Evolutionary conservation across 1,140 invertebrate genomes (phyloP), one percentile per base, ranked within the genome.

Genomic region (Lethrus apterus): DNA sequence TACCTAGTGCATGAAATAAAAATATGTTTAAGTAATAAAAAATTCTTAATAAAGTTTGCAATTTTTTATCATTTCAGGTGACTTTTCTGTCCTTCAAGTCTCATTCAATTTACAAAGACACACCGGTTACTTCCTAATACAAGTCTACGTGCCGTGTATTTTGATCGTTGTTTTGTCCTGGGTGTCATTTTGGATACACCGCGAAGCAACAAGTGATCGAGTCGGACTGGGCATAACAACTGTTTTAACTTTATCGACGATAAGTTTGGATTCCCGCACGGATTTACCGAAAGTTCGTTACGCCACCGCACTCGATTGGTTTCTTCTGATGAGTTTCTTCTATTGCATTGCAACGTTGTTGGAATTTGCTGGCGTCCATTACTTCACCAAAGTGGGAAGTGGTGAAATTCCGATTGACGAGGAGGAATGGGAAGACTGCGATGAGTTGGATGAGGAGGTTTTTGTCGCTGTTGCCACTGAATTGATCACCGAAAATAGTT

Each of bases 141-240:
- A 95, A 72, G 89, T 93, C 9, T 95, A 95, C 67, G 80, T 95
- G 14, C 93, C 94, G 0, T 96, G 93, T 61, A 89, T 92, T 38
- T 74, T 97, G 35, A 92, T 96, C 48, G 93, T 96, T 0, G 86
- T 94, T 1, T 71, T 97, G 0, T 94, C 90, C 0, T 98, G 92
- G 91, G 92, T 97, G 0, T 93, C 90, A 0, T 97, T 97, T 65
- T 97, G 92, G 90, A 91, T 95, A 55, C 92, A 96, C 70, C 75
- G 92, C 18, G 93, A 97, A 70, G 93, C 93, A 0, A 96, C 93
- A 0, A 80, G 78, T 43, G 79, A 80, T 54, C 69, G 79, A 2
- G 78, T 81, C 0, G 76, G 77, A 1, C 64, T 78, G 19, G 91
- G 92, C 14, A 91, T 94, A 4, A 95, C 90, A 0, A 90, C 91